Percentiles rank a stretch among this genome's conserved stretches.
Evolutionary conservation across 2,888 invertebrate genomes (phyloP).

Genomic region (Panzeria rudis): DNA sequence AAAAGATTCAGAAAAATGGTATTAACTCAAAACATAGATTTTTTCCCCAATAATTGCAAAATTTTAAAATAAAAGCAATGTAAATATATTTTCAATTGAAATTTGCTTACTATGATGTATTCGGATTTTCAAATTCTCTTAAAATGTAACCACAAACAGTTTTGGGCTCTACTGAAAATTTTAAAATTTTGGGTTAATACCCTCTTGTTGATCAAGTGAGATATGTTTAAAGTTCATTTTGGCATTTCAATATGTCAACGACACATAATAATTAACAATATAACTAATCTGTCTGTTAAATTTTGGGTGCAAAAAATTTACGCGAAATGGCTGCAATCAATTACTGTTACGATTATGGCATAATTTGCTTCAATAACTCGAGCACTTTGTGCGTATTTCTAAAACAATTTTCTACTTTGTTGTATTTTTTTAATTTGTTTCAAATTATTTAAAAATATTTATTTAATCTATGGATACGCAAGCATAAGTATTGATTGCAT

Average conservation of each 20-base stretch:
- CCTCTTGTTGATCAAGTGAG: too few species aligned
- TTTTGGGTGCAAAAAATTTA: background rate
- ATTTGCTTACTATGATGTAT: too few species aligned
- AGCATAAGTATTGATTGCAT: slow-evolving; percentile 63
- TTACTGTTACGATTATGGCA: slow-evolving; percentile 24
- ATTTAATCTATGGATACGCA: slow-evolving; percentile 59
- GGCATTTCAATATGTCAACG: background rate
- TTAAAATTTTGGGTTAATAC: too few species aligned
- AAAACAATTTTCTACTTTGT: slow-evolving; percentile 17
- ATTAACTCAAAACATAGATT: too few species aligned
- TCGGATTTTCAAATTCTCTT: too few species aligned
- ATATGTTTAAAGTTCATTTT: too few species aligned
- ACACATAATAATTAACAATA: background rate
- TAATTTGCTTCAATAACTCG: slow-evolving; percentile 6
- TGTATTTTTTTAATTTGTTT: slow-evolving; percentile 35
- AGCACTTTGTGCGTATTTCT: slow-evolving; percentile 13
- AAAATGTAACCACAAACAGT: too few species aligned
- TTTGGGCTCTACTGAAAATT: too few species aligned
- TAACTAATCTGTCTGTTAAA: background rate
- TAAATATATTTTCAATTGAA: too few species aligned
- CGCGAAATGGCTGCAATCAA: background rate
- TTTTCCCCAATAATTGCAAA: too few species aligned
- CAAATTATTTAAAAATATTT: slow-evolving; percentile 50
- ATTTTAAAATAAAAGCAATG: too few species aligned
- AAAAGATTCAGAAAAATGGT: too few species aligned